Evolutionary conservation across 2,797 vertebrate species (phyloP), one percentile per base, ranked within the genome.

Genomic region (Hybognathus amarus): DNA sequence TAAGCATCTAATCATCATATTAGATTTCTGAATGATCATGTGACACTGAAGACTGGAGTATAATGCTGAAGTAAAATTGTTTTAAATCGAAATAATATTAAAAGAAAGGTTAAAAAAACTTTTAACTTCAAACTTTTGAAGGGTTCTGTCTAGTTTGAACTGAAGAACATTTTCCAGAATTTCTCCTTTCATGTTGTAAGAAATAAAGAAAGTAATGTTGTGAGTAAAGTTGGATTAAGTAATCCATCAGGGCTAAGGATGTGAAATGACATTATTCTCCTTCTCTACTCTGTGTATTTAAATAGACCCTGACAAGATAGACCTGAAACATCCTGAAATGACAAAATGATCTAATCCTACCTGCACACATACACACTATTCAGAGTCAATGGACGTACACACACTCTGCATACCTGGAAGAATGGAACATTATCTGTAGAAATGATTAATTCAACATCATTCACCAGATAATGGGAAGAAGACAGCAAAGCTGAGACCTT

Each of bases 251-350:
- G 22, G 13, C 22, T 47, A 17, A 64, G 40, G 30, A 80, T 80
- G 52, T 80, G 36, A 80, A 71, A 71, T 73, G 5, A 74, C 54
- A 73, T 64, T 22, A 69, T 56, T 40, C 42, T 59, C 50, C 30
- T 36, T 80, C 56, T 63, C 59, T 63, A 30, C 59, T 63, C 77
- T 15, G 61, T 66, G 45, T 52, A 71, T 81, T 81, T 47, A 47
- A 63, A 71, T 63, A 73, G 24, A 81, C 45, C 24, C 54, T 42
- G 67, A 80, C 36, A 42, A 79, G 66, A 40, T 5, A 77, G 40
- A 61, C 40, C 24, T 47, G 36, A 8, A 64, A 63, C 56, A 27
- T 33, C n/a, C 56, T 22, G 40, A 63, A 68, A 76, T 50, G 2
- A 63, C 27, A 61, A 66, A 81, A 47, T 22, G 47, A 77, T 40